Percentiles rank a stretch among this genome's conserved stretches.
Evolutionary conservation across 2,888 invertebrate species (phyloP).

Genomic region (Ceraclea dissimilis): DNA sequence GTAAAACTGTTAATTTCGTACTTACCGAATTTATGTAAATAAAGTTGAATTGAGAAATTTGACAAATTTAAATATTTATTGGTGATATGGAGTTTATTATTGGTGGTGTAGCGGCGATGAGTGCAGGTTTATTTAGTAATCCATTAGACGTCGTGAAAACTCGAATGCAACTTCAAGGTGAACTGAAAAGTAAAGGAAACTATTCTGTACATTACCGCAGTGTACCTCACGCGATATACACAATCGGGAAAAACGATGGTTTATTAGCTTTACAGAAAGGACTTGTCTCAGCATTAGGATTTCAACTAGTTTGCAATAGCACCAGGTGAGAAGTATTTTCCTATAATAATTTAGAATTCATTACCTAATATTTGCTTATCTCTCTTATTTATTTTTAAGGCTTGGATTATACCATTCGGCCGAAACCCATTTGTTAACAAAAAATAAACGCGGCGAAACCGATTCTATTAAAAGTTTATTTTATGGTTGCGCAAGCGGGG

Average conservation of each 20-base stretch:
- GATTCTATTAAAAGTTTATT: slow-evolving; percentile 37
- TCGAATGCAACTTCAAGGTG: slow-evolving; percentile 62
- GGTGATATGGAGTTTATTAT: slow-evolving; percentile 55
- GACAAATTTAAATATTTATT: no score
- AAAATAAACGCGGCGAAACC: slow-evolving; percentile 35
- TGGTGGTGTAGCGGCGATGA: slow-evolving; percentile 53
- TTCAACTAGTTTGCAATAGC: slow-evolving; percentile 44
- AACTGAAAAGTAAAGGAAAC: slow-evolving; percentile 51
- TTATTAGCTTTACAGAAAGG: slow-evolving; percentile 54
- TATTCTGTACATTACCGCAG: slow-evolving; percentile 54
- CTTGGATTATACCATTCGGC: slow-evolving; percentile 59
- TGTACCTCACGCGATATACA: slow-evolving; percentile 57
- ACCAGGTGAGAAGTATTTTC: slow-evolving; percentile 18
- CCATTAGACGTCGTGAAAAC: slow-evolving; percentile 66
- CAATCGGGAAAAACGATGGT: slow-evolving; percentile 59
- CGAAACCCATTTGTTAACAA: slow-evolving; percentile 50
- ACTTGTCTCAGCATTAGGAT: slow-evolving; percentile 57
- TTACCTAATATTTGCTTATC: no score
- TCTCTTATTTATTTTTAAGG: no score
- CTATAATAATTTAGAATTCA: no score
- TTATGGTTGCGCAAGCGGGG: slow-evolving; percentile 52
- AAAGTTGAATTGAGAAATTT: no score
- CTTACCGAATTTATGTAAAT: no score
- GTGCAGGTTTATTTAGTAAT: slow-evolving; percentile 60
- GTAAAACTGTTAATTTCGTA: background rate